Conservation (phyloP, 1,140 invertebrate genomes). For the Pogonomyrmex californicus region DNA sequence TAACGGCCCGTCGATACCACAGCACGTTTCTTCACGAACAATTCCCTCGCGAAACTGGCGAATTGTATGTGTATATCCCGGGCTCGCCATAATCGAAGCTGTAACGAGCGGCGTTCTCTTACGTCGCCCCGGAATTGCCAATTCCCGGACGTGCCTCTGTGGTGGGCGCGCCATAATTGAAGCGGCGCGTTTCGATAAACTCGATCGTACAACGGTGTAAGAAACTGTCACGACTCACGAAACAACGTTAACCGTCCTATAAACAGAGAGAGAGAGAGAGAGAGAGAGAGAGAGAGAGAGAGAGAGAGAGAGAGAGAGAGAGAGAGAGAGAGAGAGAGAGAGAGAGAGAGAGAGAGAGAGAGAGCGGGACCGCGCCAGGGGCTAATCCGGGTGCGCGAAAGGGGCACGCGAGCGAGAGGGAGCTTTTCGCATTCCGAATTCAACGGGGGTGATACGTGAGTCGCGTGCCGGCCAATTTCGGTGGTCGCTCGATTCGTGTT, state of each 20-base stretch:
- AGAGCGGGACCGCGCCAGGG: too few species aligned
- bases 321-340: too few species aligned
- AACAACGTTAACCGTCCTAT: conserved; percentile 48
- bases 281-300: too few species aligned
- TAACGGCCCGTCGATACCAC: conserved; percentile 26
- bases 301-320: too few species aligned
- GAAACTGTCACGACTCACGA: conserved; percentile 33
- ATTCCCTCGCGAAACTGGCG: conserved; percentile 6
- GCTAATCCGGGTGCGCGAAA: conserved; percentile 50
- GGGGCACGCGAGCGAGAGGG: neutral
- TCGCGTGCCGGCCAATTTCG: conserved; percentile 14
- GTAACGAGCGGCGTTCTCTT: conserved; percentile 45
- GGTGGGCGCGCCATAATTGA: conserved; percentile 45
- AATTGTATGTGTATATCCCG: neutral
- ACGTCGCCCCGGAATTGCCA: conserved; percentile 42
- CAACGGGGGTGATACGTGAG: neutral
- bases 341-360: too few species aligned
- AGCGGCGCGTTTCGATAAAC: conserved; percentile 56
- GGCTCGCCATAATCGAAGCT: conserved; percentile 40
- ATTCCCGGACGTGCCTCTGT: conserved; percentile 44
- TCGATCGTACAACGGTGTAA: neutral
- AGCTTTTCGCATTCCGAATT: neutral
- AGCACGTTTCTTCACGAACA: conserved; percentile 29
- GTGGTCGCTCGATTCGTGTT: conserved; percentile 51
- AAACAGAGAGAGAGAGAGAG: conserved; percentile 34